Base-by-base conservation (phyloP, 2,113 vertebrate genomes). In the Brachyhypopomus gauderio region DNA sequence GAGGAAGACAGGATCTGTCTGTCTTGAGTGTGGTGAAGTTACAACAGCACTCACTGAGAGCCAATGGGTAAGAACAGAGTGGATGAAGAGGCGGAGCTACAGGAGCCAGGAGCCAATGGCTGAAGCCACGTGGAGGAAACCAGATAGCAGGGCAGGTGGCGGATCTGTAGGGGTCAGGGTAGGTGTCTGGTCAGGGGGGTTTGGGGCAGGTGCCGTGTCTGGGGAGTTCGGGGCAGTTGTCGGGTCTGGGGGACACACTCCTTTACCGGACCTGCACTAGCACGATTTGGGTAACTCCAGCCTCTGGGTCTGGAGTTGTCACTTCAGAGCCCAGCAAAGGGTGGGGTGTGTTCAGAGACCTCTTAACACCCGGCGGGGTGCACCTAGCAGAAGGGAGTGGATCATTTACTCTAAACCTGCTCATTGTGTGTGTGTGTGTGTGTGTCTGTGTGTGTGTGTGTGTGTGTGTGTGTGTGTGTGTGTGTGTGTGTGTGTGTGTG, bases 401-500 rank as follows among this genome's bases (percentile, higher is more conserved):
- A 25, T 48, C 19, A 23, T 25, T 72, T 45, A 85, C 20, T 85
- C 89, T 90, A 88, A 87, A 90, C 72, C 17, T 89, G 88, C 92
- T 66, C 88, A 41, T 9, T 25, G 78, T 88, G 86, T 89, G 77
- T 48, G 56, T 30, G n/a, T 41, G 16, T 59, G 56, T 93, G 92
- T 92, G 90, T 92, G 91, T 87, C 84, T 84, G 76, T 55, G 74
- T 62, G 48, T 67, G 63, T 34, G 38, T n/a, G 52, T 67, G 71
- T 69, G 77, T 48, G 60, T 69, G 78, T 14, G 36, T 48, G 59
- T 70, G 78, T 63, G 62, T 77, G 66, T 69, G 67, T 60, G 69
- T 59, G 38, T 11, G 82, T 80, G 58, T 55, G 64, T 76, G 69
- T 76, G 62, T 9, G 23, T 79, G 83, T 71, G 79, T 88, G 75